These are phyloP conservation scores for Gymnopithys bicolor DNA, from an alignment of 2,797 vertebrate genomes.

Conservation along the genomic window DNA sequence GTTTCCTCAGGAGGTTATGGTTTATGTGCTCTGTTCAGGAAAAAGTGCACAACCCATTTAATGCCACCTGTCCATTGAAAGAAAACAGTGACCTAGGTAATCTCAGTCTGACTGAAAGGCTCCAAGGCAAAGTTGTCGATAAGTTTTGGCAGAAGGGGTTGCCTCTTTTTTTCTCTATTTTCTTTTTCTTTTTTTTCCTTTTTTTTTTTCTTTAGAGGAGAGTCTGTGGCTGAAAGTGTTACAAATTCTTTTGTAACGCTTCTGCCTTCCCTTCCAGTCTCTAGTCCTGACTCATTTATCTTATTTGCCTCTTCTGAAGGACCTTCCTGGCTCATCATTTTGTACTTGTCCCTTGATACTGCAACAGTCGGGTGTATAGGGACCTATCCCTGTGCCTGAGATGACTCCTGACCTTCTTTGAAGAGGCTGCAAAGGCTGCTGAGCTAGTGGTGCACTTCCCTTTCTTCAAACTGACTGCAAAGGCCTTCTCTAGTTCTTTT, in stretches of 20 bases:
- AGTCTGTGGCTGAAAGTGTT: neutral
- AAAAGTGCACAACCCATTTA: neutral
- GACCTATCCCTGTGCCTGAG: neutral
- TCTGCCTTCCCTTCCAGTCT: neutral
- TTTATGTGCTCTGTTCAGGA: neutral
- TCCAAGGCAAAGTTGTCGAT: neutral
- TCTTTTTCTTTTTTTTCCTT: neutral
- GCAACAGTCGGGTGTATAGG: neutral
- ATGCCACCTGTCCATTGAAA: neutral
- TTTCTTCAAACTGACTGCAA: constrained; percentile 8
- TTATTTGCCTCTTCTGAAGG: neutral
- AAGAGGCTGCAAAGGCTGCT: neutral
- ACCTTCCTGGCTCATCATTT: neutral
- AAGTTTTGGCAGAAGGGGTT: neutral
- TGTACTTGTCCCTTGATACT: neutral
- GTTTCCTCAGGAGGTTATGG: neutral
- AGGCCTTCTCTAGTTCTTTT: constrained; percentile 1
- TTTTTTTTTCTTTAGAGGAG: neutral
- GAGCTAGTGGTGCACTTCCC: neutral
- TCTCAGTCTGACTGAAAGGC: neutral
- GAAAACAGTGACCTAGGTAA: neutral
- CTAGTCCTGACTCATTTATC: accelerated
- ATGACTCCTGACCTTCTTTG: neutral
- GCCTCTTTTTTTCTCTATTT: neutral
- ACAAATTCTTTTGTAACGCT: neutral